Evolutionary conservation across 1,140 invertebrate genomes (phyloP), one percentile per base, ranked within the genome.

Genomic region (Goniozus legneri): DNA sequence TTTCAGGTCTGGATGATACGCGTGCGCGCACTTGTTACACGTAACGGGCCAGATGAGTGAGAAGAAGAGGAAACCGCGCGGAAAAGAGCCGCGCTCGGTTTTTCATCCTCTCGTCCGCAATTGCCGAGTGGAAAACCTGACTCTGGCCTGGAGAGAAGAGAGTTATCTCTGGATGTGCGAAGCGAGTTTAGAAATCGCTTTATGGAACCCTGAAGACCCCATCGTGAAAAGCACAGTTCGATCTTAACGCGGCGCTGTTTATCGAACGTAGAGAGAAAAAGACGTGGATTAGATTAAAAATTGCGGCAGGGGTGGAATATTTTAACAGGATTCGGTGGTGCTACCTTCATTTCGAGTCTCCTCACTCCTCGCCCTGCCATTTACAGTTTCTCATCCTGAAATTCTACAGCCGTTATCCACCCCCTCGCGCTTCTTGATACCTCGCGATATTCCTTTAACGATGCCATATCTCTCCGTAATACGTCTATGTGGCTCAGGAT

Each of bases 251-350:
- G n/a, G n/a, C n/a, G n/a, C n/a, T n/a, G n/a, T n/a, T n/a, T n/a
- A n/a, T n/a, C n/a, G n/a, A n/a, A n/a, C n/a, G n/a, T n/a, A n/a
- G n/a, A n/a, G n/a, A n/a, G n/a, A n/a, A n/a, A n/a, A n/a, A 16
- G 44, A 52, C 50, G 36, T 40, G 50, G 50, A 56, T 56, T 56
- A 56, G 54, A 52, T 56, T 52, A 56, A 52, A 51, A 56, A 56
- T 56, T 50, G 48, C 22, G 50, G 43, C 45, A 46, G 39, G n/a
- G n/a, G 54, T 49, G 52, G 49, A 56, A 49, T 40, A 40, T 56
- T 20, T 27, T 21, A 34, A 14, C 22, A 40, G 31, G 13, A 20
- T 46, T 24, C 14, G 14, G 18, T 6, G 36, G 19, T 18, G 6
- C 36, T 37, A 18, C 20, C 36, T 18, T 3, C 4, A 3, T 37